Conservation (phyloP, 2,797 vertebrate species). For the Astyanax mexicanus region DNA sequence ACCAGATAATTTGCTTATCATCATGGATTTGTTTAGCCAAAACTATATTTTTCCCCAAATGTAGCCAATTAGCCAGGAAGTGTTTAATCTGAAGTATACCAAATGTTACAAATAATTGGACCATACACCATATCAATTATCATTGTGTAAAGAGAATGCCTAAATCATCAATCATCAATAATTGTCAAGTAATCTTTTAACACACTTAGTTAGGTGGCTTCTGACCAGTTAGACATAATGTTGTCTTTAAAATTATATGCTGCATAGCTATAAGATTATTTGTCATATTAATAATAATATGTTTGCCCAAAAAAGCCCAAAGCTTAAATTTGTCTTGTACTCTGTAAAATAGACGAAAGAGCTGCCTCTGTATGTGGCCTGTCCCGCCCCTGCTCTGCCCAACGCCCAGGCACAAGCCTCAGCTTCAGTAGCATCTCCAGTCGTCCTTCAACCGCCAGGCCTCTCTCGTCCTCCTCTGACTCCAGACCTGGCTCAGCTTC, state of each 20-base stretch:
- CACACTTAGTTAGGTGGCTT: background rate
- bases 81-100: too few relatives aligned
- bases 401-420: conserved; percentile 56
- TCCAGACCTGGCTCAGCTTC: conserved; percentile 69
- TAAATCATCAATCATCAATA: background rate
- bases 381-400: conserved; percentile 61
- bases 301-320: background rate
- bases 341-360: conserved; percentile 61
- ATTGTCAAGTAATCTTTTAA: too few relatives aligned
- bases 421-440: conserved; percentile 51
- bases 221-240: background rate
- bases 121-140: background rate
- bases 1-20: background rate
- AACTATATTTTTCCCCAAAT: background rate
- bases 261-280: background rate
- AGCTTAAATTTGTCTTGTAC: background rate
- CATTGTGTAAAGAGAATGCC: background rate
- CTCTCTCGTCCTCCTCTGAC: conserved; percentile 44
- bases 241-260: background rate
- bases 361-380: conserved; percentile 36
- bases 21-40: background rate
- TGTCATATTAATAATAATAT: too few relatives aligned
- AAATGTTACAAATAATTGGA: background rate
- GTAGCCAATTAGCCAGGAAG: background rate
- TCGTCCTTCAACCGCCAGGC: conserved; percentile 52